Evolutionary conservation across 2,888 invertebrate species (phyloP).

Genomic region (Hirtodrosophila trivittata): DNA sequence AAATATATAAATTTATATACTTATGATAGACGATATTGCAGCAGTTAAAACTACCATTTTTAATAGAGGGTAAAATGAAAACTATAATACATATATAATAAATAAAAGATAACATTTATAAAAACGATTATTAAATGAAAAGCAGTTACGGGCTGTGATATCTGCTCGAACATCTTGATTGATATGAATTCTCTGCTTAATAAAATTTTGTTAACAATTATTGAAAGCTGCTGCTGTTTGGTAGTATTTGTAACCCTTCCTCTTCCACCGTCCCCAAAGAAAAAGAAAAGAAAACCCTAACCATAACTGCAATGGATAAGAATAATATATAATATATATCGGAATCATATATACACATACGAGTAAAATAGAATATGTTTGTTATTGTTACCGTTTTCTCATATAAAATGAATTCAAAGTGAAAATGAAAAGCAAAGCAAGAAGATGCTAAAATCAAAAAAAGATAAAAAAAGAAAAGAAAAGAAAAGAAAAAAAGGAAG

Average conservation of each 20-base stretch:
- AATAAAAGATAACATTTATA: constrained; percentile 11
- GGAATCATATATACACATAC: constrained; percentile 5
- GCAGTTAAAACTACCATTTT: too few relatives aligned
- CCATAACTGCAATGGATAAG: too few relatives aligned
- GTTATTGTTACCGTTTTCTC: constrained; percentile 46
- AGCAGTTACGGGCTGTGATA: constrained; percentile 50
- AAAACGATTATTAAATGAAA: constrained; percentile 5
- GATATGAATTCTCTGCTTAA: too few relatives aligned
- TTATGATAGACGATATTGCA: too few relatives aligned
- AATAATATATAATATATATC: too few relatives aligned
- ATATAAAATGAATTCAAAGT: constrained; percentile 1
- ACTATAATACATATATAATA: constrained; percentile 13
- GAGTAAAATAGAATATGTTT: constrained; percentile 35
- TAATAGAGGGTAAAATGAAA: constrained; percentile 8
- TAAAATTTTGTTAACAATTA: too few relatives aligned
- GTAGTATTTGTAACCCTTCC: constrained; percentile 6
- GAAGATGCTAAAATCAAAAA: constrained; percentile 5
- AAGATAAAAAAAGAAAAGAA: neutral
- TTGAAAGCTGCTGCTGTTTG: constrained; percentile 5
- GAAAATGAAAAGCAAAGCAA: neutral
- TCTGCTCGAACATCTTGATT: constrained; percentile 37
- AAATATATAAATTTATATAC: constrained; percentile 24
- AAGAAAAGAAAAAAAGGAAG: constrained; percentile 1
- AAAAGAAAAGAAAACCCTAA: too few relatives aligned
- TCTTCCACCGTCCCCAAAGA: neutral